Evolutionary conservation across 2,113 vertebrate species (phyloP), one percentile per base, ranked within the genome.

Genomic region (Heterotis niloticus): DNA sequence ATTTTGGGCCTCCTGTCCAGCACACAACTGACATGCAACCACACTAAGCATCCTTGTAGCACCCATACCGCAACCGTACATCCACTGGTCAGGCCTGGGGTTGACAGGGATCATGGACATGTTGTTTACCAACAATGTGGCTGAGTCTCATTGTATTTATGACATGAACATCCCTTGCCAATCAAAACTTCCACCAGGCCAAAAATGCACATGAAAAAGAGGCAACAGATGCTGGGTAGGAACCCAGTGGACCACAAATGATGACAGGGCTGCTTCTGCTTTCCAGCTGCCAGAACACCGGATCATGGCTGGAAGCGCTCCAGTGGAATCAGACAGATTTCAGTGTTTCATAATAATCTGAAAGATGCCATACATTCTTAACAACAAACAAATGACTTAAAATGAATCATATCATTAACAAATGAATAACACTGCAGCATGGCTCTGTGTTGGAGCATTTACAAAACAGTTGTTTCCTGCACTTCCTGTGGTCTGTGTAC

Each of bases 201-300:
- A 72, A n/a, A 72, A 72, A 72, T 52, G 69, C 44, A 52, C 12
- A 72, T 51, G 69, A 34, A 72, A 52, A 24, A 13, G 59, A 12
- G 10, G 54, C 23, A n/a, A 54, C n/a, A 54, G 69, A 51, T 72
- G 12, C 69, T 13, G 34, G 23, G 34, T 72, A 51, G 17, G n/a
- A 66, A 26, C n/a, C 13, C 67, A 69, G 28, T 10, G 5, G 67
- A 0, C 67, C 67, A 11, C 10, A 29, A 29, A 29, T 13, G 26
- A 68, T 11, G 20, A 68, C 9, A 29, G 26, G 4, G 13, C 24
- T 17, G 26, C 26, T 23, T 28, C 14, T 24, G 18, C n/a, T 24
- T 28, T 57, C 5, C 51, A 57, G 51, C 51, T 52, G 51, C 51
- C 16, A 17, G 56, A 73, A 26, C 23, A 54, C n/a, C 11, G 71